A percentile compares a stretch with the other conserved stretches of the same genome.
Conservation (phyloP, 2,113 vertebrate genomes). For the Formicarius rufipectus region DNA sequence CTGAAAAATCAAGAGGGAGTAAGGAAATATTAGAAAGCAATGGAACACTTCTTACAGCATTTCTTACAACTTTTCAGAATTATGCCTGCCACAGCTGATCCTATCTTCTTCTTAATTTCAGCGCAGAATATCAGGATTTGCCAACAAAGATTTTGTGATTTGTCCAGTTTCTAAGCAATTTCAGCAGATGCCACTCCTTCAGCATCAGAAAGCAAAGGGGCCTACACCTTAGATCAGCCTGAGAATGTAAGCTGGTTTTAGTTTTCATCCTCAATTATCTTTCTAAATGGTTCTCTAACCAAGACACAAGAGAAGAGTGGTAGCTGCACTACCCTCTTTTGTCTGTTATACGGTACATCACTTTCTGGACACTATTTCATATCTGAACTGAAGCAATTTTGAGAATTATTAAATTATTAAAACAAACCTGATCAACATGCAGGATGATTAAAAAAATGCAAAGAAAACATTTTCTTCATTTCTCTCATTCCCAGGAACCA, state of each 20-base stretch:
- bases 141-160: not conserved
- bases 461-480: not conserved
- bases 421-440: not conserved
- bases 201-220: not conserved
- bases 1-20: conserved; percentile 64
- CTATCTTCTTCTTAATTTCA: not conserved
- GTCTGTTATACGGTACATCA: not conserved
- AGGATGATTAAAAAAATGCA: not conserved
- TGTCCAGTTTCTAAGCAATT: not conserved
- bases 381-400: not conserved
- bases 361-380: not conserved
- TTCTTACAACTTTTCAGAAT: not conserved
- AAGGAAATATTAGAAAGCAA: not conserved
- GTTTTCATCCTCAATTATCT: not conserved
- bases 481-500: not conserved
- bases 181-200: not conserved
- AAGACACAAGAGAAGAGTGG: not conserved
- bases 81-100: not conserved
- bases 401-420: not conserved
- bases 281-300: not conserved
- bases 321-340: not conserved
- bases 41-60: not conserved
- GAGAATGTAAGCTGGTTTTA: not conserved
- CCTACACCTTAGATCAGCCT: not conserved
- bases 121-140: not conserved